phyloP scores from a whole-genome alignment of 1,140 invertebrate genomes.

The Drosophila setifemur region DNA sequence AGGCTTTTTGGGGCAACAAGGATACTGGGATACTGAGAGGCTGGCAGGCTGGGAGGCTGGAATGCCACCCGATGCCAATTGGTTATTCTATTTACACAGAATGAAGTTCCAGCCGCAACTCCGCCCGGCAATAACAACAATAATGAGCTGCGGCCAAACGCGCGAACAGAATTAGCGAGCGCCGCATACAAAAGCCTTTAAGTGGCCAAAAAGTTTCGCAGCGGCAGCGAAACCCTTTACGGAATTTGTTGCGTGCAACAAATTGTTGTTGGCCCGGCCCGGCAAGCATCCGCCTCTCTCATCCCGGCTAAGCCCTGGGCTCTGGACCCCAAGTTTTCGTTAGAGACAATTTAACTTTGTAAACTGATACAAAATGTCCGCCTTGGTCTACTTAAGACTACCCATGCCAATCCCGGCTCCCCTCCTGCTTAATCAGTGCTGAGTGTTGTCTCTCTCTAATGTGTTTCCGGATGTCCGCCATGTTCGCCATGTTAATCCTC shows the following conservation, averaged over 20 bases:
- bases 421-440: constrained; percentile 55
- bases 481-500: constrained; percentile 28
- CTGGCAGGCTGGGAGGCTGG: too few relatives aligned
- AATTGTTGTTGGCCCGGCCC: neutral
- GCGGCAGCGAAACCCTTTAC: constrained; percentile 46
- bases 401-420: constrained; percentile 11
- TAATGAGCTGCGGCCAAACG: constrained; percentile 58
- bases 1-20: neutral
- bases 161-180: constrained; percentile 29
- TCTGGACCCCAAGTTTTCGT: constrained; percentile 61
- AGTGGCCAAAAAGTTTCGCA: constrained; percentile 55
- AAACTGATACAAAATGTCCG: constrained; percentile 80
- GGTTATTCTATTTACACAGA: constrained; percentile 74
- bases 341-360: constrained; percentile 80
- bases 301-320: neutral
- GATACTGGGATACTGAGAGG: too few relatives aligned
- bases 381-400: constrained; percentile 68
- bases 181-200: constrained; percentile 50
- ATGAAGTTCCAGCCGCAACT: constrained; percentile 56
- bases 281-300: neutral
- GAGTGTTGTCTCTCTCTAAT: constrained; percentile 53
- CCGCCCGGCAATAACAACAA: constrained; percentile 51
- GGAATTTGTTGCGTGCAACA: neutral
- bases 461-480: constrained; percentile 45
- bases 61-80: constrained; percentile 37